Evolutionary conservation across 92 coral and sea anemone species (phyloP).

Genomic region (Virgularia gustaviana): DNA sequence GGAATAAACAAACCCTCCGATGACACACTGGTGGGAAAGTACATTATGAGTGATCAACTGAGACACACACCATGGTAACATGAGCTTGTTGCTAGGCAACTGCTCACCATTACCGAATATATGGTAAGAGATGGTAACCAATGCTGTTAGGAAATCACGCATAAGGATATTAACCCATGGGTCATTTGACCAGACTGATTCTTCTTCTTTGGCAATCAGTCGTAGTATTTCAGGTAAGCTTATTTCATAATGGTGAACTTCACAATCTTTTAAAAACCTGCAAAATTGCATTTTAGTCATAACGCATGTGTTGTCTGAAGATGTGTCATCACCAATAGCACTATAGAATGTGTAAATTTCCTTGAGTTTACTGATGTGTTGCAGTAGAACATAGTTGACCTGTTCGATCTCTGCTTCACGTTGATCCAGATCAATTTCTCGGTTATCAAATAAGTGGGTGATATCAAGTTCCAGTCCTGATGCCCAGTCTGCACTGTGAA

Average conservation of each 20-base stretch:
- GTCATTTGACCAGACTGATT: conserved; percentile 57
- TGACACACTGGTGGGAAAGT: conserved; percentile 63
- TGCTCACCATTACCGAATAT: conserved; percentile 60
- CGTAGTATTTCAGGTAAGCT: conserved; percentile 79
- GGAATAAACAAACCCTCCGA: conserved; percentile 69
- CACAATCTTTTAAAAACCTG: conserved; percentile 86
- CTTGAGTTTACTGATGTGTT: conserved; percentile 80
- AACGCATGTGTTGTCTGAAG: conserved; percentile 87
- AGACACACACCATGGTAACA: conserved; percentile 85
- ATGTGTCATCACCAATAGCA: conserved; percentile 68
- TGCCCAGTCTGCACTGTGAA: conserved; percentile 57
- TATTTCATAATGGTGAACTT: conserved; percentile 69
- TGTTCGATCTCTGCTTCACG: conserved; percentile 70
- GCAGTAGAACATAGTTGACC: conserved; percentile 73
- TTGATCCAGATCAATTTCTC: conserved; percentile 70
- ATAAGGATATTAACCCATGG: conserved; percentile 77
- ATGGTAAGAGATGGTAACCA: conserved; percentile 75
- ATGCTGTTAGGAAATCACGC: conserved; percentile 83
- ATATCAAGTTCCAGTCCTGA: conserved; percentile 65
- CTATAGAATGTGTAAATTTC: conserved; percentile 83
- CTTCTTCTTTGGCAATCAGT: conserved; percentile 51
- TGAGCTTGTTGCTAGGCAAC: conserved; percentile 40
- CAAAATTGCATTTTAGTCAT: conserved; percentile 88
- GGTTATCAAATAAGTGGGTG: conserved; percentile 68
- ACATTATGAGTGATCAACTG: conserved; percentile 70